Conservation (phyloP, 2,113 vertebrate genomes). For the Cyprinodon tularosa region DNA sequence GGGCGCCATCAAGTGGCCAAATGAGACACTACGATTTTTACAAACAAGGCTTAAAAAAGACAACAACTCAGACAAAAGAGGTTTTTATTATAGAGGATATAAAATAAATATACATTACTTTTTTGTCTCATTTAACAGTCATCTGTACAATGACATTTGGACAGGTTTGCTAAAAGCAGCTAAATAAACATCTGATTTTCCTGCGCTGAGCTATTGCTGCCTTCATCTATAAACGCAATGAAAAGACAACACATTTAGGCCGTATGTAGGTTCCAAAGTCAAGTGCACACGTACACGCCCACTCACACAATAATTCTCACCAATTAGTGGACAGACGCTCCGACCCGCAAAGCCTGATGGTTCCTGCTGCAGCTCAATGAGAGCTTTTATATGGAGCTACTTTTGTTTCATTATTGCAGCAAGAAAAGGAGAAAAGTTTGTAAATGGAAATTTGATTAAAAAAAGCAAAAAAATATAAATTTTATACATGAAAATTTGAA, state of each 20-base stretch:
- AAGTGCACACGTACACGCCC: constrained; percentile 41
- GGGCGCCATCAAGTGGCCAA: constrained; percentile 51
- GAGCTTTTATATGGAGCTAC: neutral
- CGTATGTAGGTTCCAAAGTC: constrained; percentile 72
- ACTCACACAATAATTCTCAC: neutral
- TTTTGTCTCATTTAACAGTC: constrained; percentile 87
- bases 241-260: constrained; percentile 67
- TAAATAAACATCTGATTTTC: constrained; percentile 62
- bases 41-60: neutral
- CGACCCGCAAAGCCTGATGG: constrained; percentile 46
- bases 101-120: constrained; percentile 90
- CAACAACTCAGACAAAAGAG: constrained; percentile 82
- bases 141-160: constrained; percentile 84
- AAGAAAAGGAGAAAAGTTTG: too few relatives aligned
- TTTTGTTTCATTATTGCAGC: too few relatives aligned
- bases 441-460: too few relatives aligned
- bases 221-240: constrained; percentile 62
- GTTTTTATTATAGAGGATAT: constrained; percentile 93
- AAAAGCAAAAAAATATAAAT: too few relatives aligned
- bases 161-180: constrained; percentile 80
- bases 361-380: constrained; percentile 22
- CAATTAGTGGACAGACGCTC: constrained; percentile 71
- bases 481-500: too few relatives aligned
- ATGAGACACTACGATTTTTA: neutral
- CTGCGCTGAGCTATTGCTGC: constrained; percentile 57